Evolutionary conservation across 2,797 vertebrate genomes (phyloP).

Genomic region (Oreochromis mossambicus): DNA sequence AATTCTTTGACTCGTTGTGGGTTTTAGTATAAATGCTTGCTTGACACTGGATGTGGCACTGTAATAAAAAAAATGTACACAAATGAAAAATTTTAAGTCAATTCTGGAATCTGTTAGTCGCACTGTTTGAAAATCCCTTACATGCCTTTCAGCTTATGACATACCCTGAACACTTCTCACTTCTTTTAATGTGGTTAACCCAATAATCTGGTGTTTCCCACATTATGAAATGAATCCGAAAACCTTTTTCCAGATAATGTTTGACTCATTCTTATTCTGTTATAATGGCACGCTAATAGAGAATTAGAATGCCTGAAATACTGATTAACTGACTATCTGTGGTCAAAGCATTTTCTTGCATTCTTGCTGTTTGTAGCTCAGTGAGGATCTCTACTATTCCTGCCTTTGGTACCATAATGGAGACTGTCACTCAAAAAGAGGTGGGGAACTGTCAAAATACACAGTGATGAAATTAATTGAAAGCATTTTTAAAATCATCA

Average conservation of each 20-base stretch:
- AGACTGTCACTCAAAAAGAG: constrained; percentile 98
- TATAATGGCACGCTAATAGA: not conserved
- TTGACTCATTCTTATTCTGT: constrained; percentile 8
- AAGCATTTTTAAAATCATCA: not conserved
- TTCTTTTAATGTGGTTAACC: not conserved
- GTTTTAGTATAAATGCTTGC: not conserved
- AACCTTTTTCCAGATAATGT: not conserved
- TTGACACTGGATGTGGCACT: not conserved
- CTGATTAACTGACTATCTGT: not conserved
- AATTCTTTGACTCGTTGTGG: not conserved
- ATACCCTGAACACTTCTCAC: not conserved
- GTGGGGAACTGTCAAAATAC: constrained; percentile 64
- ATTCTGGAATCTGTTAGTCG: not conserved
- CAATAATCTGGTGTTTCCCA: not conserved
- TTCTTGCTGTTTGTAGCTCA: constrained; percentile 79
- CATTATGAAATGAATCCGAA: not conserved
- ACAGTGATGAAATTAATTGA: not conserved
- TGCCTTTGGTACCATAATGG: constrained; percentile 99
- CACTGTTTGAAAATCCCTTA: not conserved
- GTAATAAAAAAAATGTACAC: not conserved
- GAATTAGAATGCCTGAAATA: not conserved
- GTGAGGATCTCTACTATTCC: constrained; percentile 98
- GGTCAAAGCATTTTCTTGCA: constrained; percentile 35
- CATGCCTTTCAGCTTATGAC: not conserved
- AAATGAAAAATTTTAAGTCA: not conserved